A percentile compares a stretch with the other conserved stretches of the same genome.
phyloP scores from a whole-genome alignment of 2,797 vertebrate genomes.

The Champsocephalus gunnari region DNA sequence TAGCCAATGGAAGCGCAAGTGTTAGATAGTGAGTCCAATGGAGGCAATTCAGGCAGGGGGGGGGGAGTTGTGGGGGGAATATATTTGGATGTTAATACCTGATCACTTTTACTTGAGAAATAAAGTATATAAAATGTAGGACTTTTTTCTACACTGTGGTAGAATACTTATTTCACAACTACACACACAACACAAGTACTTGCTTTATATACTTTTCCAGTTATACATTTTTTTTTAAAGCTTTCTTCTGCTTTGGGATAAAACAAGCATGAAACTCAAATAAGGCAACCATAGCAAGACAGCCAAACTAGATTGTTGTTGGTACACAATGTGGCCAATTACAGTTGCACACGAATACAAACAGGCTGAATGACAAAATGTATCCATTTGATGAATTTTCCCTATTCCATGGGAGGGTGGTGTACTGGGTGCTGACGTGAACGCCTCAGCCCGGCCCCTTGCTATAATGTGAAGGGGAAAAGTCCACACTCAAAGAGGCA shows the following conservation, averaged over 20 bases:
- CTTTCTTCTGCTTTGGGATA: background rate
- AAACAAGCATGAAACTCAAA: background rate
- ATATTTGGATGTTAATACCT: background rate
- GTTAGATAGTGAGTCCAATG: no score
- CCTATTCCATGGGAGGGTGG: slow-evolving; percentile 29
- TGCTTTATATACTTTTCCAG: no score
- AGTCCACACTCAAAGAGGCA: slow-evolving; percentile 44
- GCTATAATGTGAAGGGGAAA: slow-evolving; percentile 49
- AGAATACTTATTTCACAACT: background rate
- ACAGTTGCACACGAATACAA: slow-evolving; percentile 1
- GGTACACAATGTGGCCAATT: background rate
- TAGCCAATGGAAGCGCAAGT: no score
- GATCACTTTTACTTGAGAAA: background rate
- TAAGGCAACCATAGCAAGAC: slow-evolving; percentile 2
- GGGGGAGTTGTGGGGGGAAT: background rate
- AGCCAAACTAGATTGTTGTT: background rate
- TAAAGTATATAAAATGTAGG: background rate
- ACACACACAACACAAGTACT: no score
- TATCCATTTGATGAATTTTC: background rate
- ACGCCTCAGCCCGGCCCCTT: slow-evolving; percentile 61
- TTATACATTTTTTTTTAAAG: background rate
- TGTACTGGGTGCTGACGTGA: slow-evolving; percentile 72
- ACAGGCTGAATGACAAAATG: background rate
- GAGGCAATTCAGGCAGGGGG: no score
- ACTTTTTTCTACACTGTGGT: background rate